Evolutionary conservation across 37 sponge, comb jelly and placozoan species (phyloP), one percentile per base, ranked within the genome.

Genomic region (Geodia barretti): DNA sequence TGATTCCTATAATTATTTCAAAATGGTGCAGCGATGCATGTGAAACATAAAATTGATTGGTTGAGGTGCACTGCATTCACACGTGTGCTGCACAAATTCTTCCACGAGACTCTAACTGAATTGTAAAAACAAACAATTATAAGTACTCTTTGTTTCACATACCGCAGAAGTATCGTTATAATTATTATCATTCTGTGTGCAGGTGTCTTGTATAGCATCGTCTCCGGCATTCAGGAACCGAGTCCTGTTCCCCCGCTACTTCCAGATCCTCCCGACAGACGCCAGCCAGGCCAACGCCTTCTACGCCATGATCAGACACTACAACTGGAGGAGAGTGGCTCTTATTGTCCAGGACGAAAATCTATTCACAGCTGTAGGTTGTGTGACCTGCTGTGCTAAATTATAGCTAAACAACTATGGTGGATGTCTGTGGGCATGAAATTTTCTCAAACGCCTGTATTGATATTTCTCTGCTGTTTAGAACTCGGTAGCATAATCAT

Each of bases 191-290:
- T n/a, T 64, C 60, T 41, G 14, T 68, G 14, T 72, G 0, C 54
- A 86, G 87, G 35, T 86, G 0, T 86, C 87, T 0, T 86, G 87
- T 74, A 81, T 74, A 1, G 79, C 87, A 5, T 86, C 87, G 0
- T 86, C 87, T 24, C 31, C 76, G 1, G 68, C 9, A 3, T 62
- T 86, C 17, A n/a, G 68, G 1, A 63, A 86, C 65, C 59, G 86
- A 29, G 38, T 64, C 7, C 19, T 67, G 25, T 86, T 62, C 67
- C 71, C 62, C 3, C 3, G 19, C 11, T 86, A 86, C 59, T 86
- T 86, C 64, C 86, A 86, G 41, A 47, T 86, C n/a, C 74, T 86
- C 21, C 32, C 73, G 33, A 72, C 66, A 38, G 86, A 86, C 35
- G 77, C 23, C 21, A 64, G 23, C 3, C 54, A 79, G 23, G 73